phyloP scores from a whole-genome alignment of 2,888 invertebrate species.

The Ceramica pisi region DNA sequence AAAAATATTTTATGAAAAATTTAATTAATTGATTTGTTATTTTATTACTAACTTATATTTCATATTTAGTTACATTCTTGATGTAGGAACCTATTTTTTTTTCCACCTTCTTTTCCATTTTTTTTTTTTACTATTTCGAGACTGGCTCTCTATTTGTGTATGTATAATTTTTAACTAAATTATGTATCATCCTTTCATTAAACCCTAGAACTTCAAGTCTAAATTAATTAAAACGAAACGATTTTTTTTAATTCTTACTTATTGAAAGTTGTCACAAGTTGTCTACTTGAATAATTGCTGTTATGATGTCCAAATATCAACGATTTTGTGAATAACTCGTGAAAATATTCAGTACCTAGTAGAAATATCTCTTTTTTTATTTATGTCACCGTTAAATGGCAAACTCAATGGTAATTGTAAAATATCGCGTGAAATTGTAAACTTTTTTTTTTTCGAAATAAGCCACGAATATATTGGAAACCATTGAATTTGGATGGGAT shows the following conservation, averaged over 20 bases:
- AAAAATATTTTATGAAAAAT: conserved; percentile 53
- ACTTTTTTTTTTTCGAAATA: no score
- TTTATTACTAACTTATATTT: conserved; percentile 14
- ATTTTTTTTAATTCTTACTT: neutral
- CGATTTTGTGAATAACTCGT: conserved; percentile 8
- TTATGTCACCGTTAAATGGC: no score
- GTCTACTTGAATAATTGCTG: neutral
- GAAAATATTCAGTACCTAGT: conserved; percentile 11
- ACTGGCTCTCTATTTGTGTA: conserved; percentile 40
- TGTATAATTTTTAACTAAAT: conserved; percentile 6
- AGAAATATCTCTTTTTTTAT: neutral
- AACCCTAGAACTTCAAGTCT: neutral
- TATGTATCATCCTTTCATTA: neutral
- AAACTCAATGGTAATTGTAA: no score
- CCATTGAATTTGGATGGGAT: no score
- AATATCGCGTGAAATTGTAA: no score
- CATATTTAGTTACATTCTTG: neutral
- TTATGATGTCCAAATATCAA: conserved; percentile 17
- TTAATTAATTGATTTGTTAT: conserved; percentile 42
- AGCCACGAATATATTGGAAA: no score
- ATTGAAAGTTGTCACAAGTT: conserved; percentile 16
- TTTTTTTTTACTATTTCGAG: conserved; percentile 1
- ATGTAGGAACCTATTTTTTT: neutral
- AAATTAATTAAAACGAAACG: neutral
- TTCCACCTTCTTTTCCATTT: no score